Percentiles rank a stretch among this genome's conserved stretches.
These are phyloP conservation scores for Agonum fuliginosum DNA, from an alignment of 2,888 invertebrate genomes.

Conservation along the genomic window DNA sequence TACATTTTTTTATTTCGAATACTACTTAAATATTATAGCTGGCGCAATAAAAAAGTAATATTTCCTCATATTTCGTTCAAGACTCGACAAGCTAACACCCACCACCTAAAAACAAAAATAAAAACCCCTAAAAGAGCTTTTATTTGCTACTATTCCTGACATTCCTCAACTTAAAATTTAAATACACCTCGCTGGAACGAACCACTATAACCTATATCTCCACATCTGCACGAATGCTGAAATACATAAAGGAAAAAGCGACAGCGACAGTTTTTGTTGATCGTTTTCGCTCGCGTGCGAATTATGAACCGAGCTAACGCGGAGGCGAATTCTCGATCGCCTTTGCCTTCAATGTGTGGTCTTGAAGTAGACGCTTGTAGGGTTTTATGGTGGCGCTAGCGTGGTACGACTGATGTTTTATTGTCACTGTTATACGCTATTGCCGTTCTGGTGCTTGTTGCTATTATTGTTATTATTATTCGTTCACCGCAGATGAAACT, in stretches of 20 bases:
- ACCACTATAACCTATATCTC: slow-evolving; percentile 30
- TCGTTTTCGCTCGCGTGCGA: slow-evolving; percentile 52
- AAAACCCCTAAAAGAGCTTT: slow-evolving; percentile 34
- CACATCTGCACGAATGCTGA: slow-evolving; percentile 42
- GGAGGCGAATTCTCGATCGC: slow-evolving; percentile 14
- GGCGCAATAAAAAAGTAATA: slow-evolving; percentile 1
- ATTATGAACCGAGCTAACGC: slow-evolving; percentile 46
- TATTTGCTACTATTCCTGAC: slow-evolving; percentile 31
- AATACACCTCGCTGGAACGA: slow-evolving; percentile 17
- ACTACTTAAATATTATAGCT: slow-evolving; percentile 19
- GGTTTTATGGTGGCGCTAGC: slow-evolving; percentile 9
- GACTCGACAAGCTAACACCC: slow-evolving; percentile 34
- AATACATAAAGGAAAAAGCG: slow-evolving; percentile 55
- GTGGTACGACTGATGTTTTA: slow-evolving; percentile 3
- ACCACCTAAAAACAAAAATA: slow-evolving; percentile 27
- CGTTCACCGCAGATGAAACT: slow-evolving; percentile 7
- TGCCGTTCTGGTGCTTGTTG: slow-evolving; percentile 39
- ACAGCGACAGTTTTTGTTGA: slow-evolving; percentile 48
- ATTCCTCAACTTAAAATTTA: slow-evolving; percentile 42
- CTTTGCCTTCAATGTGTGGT: neutral
- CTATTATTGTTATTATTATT: slow-evolving; percentile 44
- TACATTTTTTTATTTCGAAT: no score
- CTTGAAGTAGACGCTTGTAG: neutral
- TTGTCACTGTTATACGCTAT: slow-evolving; percentile 32
- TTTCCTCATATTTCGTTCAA: slow-evolving; percentile 12